phyloP scores from a whole-genome alignment of 1,140 invertebrate genomes.

The Drosophila arawakana region DNA sequence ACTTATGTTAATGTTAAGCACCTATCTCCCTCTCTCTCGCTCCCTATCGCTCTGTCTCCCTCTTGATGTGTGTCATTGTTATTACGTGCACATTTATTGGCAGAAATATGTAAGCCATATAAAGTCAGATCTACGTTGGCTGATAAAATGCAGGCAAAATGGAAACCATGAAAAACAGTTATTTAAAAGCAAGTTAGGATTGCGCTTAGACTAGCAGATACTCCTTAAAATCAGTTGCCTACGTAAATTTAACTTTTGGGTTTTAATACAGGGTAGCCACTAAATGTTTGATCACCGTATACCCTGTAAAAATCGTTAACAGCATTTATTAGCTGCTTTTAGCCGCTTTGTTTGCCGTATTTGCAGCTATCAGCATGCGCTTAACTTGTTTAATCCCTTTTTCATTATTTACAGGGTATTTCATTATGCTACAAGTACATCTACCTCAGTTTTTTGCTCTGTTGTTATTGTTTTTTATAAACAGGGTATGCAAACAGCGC shows the following conservation, averaged over 20 bases:
- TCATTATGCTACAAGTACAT: constrained; percentile 30
- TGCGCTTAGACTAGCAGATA: neutral
- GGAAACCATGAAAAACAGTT: constrained; percentile 2
- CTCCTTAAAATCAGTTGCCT: neutral
- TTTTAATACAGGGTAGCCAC: too few relatives aligned
- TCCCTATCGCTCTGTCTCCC: neutral
- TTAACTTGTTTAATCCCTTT: neutral
- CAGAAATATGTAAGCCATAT: constrained; percentile 73
- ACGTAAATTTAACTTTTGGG: too few relatives aligned
- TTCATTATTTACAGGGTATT: neutral
- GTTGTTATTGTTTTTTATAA: too few relatives aligned
- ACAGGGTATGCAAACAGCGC: too few relatives aligned
- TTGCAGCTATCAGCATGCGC: neutral
- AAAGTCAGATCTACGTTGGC: constrained; percentile 71
- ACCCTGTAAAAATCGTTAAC: too few relatives aligned
- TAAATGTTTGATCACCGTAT: too few relatives aligned
- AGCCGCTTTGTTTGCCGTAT: too few relatives aligned
- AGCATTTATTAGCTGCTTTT: too few relatives aligned
- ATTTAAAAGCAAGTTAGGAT: neutral
- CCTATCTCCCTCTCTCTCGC: constrained; percentile 17
- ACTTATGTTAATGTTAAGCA: constrained; percentile 65
- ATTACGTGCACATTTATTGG: constrained; percentile 78
- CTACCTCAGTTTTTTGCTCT: too few relatives aligned
- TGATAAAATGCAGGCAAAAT: constrained; percentile 54
- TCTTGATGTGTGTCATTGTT: constrained; percentile 65